phyloP scores from a whole-genome alignment of 2,113 vertebrate species.

The Orcinus orca region DNA sequence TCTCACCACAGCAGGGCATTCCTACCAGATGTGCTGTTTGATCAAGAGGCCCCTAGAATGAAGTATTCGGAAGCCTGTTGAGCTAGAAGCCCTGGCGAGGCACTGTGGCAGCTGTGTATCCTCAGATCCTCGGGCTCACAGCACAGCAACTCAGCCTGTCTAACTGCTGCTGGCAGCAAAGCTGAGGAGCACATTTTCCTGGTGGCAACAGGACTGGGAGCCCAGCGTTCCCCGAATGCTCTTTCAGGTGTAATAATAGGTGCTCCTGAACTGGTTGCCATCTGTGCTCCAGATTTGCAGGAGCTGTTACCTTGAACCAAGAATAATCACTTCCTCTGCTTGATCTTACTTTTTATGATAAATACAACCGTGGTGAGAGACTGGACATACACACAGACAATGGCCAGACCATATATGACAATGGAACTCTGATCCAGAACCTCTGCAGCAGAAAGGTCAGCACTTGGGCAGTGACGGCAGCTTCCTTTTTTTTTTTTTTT shows the following conservation, averaged over 20 bases:
- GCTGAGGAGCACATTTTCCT: background rate
- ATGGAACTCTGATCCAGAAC: background rate
- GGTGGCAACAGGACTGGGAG: background rate
- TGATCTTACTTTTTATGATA: slow-evolving; percentile 10
- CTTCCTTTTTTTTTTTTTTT: background rate
- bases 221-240: background rate
- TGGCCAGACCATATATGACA: background rate
- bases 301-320: background rate
- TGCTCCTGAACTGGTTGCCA: background rate
- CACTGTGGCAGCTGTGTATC: rapidly evolving
- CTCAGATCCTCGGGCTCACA: background rate
- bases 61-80: background rate
- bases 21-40: background rate
- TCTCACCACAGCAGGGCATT: background rate
- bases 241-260: background rate
- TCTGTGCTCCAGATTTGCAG: slow-evolving; percentile 10
- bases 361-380: background rate
- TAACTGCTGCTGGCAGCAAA: background rate
- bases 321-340: background rate
- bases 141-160: background rate
- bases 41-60: background rate
- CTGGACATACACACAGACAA: background rate
- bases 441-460: background rate
- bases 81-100: background rate
- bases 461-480: background rate